These are phyloP conservation scores for Heliconius congener DNA, from an alignment of 1,140 invertebrate genomes.

Conservation along the genomic window DNA sequence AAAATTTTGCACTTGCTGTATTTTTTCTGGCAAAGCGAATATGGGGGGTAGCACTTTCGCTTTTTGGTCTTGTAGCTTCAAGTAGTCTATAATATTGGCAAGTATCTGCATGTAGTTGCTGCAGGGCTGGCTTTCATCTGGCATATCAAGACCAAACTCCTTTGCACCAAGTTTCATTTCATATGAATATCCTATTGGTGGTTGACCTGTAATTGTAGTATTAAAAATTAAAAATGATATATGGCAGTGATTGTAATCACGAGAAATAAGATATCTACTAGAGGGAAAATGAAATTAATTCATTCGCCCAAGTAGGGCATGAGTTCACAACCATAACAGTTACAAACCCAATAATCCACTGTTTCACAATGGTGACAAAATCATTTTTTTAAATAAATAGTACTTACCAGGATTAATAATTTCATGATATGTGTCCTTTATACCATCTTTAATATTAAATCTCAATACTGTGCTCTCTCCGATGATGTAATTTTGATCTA, in stretches of 20 bases:
- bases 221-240: no score
- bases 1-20: constrained; percentile 61
- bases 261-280: no score
- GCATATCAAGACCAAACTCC: constrained; percentile 78
- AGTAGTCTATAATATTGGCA: constrained; percentile 66
- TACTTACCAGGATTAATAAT: constrained; percentile 76
- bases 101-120: constrained; percentile 65
- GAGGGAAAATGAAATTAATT: no score
- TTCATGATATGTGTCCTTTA: constrained; percentile 77
- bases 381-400: neutral
- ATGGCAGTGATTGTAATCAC: no score
- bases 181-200: constrained; percentile 78
- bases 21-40: constrained; percentile 76
- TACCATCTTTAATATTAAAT: constrained; percentile 81
- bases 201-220: constrained; percentile 43
- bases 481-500: constrained; percentile 45
- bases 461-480: constrained; percentile 64
- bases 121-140: constrained; percentile 49
- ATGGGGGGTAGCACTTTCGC: constrained; percentile 68
- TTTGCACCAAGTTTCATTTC: constrained; percentile 75
- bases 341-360: no score
- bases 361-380: no score
- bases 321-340: no score
- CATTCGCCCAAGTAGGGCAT: no score
- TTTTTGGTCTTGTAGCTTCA: constrained; percentile 60